Conservation (phyloP, 1,140 invertebrate genomes). For the Drosophila willistoni region DNA sequence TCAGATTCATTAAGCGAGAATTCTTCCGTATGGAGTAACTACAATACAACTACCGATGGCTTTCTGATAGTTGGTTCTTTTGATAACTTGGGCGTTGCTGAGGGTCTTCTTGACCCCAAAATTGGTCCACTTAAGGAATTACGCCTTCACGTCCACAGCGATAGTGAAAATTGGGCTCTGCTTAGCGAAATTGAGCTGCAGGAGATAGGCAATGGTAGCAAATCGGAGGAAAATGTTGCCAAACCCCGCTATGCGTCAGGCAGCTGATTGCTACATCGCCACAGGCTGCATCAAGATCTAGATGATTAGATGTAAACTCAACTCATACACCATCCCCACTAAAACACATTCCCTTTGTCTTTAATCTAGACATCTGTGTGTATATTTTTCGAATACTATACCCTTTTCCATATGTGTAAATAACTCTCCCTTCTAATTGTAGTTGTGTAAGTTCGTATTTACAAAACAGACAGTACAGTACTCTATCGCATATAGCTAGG, state of each 20-base stretch:
- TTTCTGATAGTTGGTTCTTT: conserved; percentile 90
- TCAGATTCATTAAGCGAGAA: conserved; percentile 83
- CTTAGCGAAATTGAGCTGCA: conserved; percentile 90
- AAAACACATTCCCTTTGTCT: conserved; percentile 41
- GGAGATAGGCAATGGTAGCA: conserved; percentile 72
- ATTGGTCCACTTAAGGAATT: conserved; percentile 89
- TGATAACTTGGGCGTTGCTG: conserved; percentile 91
- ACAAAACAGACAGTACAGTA: neutral
- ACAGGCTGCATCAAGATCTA: conserved; percentile 34
- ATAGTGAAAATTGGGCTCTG: conserved; percentile 95
- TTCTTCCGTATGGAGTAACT: conserved; percentile 82
- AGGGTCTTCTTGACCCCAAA: conserved; percentile 87
- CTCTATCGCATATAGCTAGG: neutral
- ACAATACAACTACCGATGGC: conserved; percentile 88
- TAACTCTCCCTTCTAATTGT: conserved; percentile 19
- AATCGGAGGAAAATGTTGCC: conserved; percentile 49
- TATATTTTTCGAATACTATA: conserved; percentile 75
- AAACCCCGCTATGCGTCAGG: conserved; percentile 54
- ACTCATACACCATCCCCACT: neutral
- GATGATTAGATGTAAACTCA: conserved; percentile 20
- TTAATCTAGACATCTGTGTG: conserved; percentile 58
- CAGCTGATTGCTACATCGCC: conserved; percentile 78
- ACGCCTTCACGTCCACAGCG: conserved; percentile 90
- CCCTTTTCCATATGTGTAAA: conserved; percentile 68
- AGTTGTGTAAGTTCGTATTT: neutral